Evolutionary conservation across 1,140 invertebrate genomes (phyloP).

Genomic region (Stegodyphus mimosarum): DNA sequence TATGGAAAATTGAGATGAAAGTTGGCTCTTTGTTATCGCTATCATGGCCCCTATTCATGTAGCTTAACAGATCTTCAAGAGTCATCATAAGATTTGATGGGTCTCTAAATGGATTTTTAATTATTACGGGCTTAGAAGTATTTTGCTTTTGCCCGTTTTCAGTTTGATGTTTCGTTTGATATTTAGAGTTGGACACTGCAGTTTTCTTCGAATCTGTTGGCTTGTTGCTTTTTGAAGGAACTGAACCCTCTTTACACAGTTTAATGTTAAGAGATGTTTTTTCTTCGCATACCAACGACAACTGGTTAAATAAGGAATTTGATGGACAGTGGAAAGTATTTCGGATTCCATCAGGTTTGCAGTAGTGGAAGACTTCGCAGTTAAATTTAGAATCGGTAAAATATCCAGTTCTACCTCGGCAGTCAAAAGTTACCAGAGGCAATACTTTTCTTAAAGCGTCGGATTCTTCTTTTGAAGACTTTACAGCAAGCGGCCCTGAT

Average conservation of each 20-base stretch:
- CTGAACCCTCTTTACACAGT: constrained; percentile 46
- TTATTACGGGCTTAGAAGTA: not conserved
- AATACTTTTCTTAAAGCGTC: constrained; percentile 60
- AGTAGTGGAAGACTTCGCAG: constrained; percentile 66
- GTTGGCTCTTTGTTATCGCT: not conserved
- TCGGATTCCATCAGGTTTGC: constrained; percentile 63
- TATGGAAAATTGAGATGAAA: not conserved
- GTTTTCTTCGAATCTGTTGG: not conserved
- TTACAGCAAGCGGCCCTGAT: constrained; percentile 15
- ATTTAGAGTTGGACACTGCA: not conserved
- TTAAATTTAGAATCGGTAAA: constrained; percentile 64
- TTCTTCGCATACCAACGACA: constrained; percentile 63
- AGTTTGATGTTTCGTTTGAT: not conserved
- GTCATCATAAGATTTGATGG: not conserved
- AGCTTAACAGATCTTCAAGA: constrained; percentile 33
- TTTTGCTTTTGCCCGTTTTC: not conserved
- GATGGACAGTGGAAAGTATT: constrained; percentile 63
- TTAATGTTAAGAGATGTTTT: constrained; percentile 11
- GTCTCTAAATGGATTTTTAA: not conserved
- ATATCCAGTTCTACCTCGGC: constrained; percentile 63
- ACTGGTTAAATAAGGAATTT: constrained; percentile 63
- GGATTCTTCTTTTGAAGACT: not conserved
- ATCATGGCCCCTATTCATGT: constrained; percentile 18
- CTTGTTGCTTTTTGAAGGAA: not conserved
- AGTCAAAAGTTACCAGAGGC: constrained; percentile 63